Evolutionary conservation across 1,140 invertebrate genomes (phyloP).

Genomic region (Drosophila funebris): DNA sequence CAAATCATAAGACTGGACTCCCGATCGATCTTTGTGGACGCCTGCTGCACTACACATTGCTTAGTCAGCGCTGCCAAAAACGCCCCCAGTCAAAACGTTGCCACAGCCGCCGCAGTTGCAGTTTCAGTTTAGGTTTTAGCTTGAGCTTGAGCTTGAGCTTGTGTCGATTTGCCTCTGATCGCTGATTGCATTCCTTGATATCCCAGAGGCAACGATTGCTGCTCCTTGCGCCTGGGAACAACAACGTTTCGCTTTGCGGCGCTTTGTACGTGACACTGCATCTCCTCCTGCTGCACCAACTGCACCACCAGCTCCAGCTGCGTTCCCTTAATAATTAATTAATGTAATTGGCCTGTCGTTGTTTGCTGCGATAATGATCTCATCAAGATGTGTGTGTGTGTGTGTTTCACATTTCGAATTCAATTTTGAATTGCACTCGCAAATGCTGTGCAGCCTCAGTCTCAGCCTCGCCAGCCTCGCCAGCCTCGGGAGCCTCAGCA

Average conservation of each 20-base stretch:
- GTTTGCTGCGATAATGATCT: conserved; percentile 78
- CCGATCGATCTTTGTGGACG: conserved; percentile 33
- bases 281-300: not conserved
- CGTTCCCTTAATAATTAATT: conserved; percentile 82
- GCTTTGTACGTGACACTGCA: conserved; percentile 69
- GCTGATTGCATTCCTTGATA: conserved; percentile 77
- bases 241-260: conserved; percentile 22
- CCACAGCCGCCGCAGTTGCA: not conserved
- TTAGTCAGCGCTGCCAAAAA: conserved; percentile 72
- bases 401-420: conserved; percentile 76
- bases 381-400: conserved; percentile 80
- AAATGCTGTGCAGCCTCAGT: not conserved
- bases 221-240: conserved; percentile 64
- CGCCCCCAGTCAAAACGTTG: conserved; percentile 57
- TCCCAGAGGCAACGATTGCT: conserved; percentile 39
- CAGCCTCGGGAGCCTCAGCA: too few relatives aligned
- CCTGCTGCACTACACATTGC: conserved; percentile 45
- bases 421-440: conserved; percentile 72
- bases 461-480: not conserved
- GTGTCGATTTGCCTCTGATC: conserved; percentile 68
- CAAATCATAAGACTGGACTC: conserved; percentile 65
- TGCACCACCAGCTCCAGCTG: conserved; percentile 5
- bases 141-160: conserved; percentile 49
- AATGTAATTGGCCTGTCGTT: conserved; percentile 83
- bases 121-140: not conserved